Evolutionary conservation across 2,888 invertebrate genomes (phyloP), one percentile per base, ranked within the genome.

Genomic region (Agriotes lineatus): DNA sequence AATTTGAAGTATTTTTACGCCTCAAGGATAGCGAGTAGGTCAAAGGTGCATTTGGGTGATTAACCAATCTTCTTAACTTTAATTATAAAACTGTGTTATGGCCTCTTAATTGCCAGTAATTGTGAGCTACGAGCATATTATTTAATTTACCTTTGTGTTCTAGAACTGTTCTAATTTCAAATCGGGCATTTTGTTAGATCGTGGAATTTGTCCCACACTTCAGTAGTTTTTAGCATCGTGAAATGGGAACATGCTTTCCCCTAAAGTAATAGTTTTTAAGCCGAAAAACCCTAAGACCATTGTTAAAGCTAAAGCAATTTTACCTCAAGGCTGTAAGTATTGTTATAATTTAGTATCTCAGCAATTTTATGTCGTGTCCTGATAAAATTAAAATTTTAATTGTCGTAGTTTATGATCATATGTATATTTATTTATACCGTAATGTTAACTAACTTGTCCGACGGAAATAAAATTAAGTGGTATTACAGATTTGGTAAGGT

Each of bases 121-220:
- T 60, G 37, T n/a, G 20, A 35, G 37, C 20, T 19, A 30, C 25
- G 19, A 60, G 18, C 19, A 33, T 16, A 19, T 60, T 35, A 48
- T 60, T 19, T 35, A 60, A 60, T 60, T 35, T 18, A 48, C 35
- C 50, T 52, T 45, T 30, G 6, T n/a, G 18, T 33, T 20, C 20
- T 52, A n/a, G 7, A 25, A 60, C 18, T 60, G 19, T 35, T 16
- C 18, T 35, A 58, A 58, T 58, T 57, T n/a, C 20, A 57, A 18
- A 18, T 19, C 1, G 14, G 52, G 33, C 10, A 42, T 22, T 57
- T 22, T 57, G 14, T 58, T 44, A 10, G 3, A 2, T 16, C 3
- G 16, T n/a, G n/a, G n/a, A n/a, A 42, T 3, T 42, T 18, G 18
- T 18, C 1, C 14, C 20, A 14, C 3, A n/a, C 16, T n/a, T 45